Base-by-base conservation (phyloP, 2,797 vertebrate genomes). In the Sebastes diploproa region DNA sequence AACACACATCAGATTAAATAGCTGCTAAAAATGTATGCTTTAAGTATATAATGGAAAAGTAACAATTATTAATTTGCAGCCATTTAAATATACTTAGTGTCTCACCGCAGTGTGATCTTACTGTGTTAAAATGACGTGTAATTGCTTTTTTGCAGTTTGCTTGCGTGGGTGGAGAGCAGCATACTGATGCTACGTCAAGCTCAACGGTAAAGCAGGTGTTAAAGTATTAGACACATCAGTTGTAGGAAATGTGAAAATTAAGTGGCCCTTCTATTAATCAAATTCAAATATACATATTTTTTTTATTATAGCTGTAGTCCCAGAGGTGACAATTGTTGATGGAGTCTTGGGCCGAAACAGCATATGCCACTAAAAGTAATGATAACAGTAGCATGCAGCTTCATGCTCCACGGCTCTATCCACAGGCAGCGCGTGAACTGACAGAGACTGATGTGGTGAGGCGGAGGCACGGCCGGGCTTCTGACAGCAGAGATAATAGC, bases 401-500 rank as follows among this genome's bases (percentile, higher is more conserved):
- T 85, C 81, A 74, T 81, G 84, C 89, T 86, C 83, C 71, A 36
- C 11, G 58, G 72, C 82, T 86, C 71, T 75, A 56, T 90, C 89
- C 77, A 85, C 80, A 70, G 80, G 85, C 89, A 62, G 73, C 36
- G n/a, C 61, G 86, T 66, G 80, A 84, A 73, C 89, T 93, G 92
- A 94, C 92, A 93, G 84, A 93, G 92, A 93, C 85, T 54, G 89
- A 95, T 93, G 89, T 82, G 86, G 72, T 36, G 81, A 88, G 87
- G 78, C 87, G 87, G 89, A 90, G 84, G 87, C 85, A 52, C n/a
- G 61, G 88, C 84, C 63, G 36, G 71, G 67, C 76, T 72, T 82
- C 91, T 95, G 95, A 96, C 94, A 94, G 96, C 89, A 96, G 92
- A 97, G 97, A 97, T 98, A 98, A 98, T 98, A 96, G 97, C 96